phyloP scores from a whole-genome alignment of 2,888 invertebrate genomes.

The Xiphydria camelus region DNA sequence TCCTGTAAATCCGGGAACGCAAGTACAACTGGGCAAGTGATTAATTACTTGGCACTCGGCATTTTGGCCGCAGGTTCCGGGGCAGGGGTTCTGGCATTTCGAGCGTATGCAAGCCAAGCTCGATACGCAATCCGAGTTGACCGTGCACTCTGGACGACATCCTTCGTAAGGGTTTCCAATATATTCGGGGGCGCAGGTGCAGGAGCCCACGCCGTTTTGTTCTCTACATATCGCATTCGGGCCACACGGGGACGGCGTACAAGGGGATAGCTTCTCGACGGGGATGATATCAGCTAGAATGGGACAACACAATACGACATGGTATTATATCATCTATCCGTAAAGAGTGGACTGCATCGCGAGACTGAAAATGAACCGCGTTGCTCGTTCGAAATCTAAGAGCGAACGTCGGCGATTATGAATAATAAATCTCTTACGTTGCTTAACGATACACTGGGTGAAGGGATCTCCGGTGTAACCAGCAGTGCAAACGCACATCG shows the following conservation, averaged over 20 bases:
- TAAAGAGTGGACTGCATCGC: no score
- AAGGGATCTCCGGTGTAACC: slow-evolving; percentile 76
- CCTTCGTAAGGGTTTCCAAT: slow-evolving; percentile 64
- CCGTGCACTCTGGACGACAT: slow-evolving; percentile 62
- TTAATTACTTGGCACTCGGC: slow-evolving; percentile 75
- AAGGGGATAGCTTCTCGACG: slow-evolving; percentile 65
- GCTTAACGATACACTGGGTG: slow-evolving; percentile 61
- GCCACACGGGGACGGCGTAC: slow-evolving; percentile 73
- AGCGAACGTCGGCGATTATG: no score
- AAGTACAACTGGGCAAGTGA: slow-evolving; percentile 75
- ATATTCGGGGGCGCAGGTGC: slow-evolving; percentile 68
- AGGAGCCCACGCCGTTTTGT: slow-evolving; percentile 66
- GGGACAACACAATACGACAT: background rate
- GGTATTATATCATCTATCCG: no score
- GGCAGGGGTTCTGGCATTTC: slow-evolving; percentile 68
- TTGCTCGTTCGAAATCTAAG: no score
- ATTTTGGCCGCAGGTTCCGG: slow-evolving; percentile 68
- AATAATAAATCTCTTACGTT: slow-evolving; percentile 24
- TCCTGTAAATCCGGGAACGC: slow-evolving; percentile 67
- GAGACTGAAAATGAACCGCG: no score
- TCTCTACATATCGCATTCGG: slow-evolving; percentile 67
- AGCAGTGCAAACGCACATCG: slow-evolving; percentile 67
- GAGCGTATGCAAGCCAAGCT: slow-evolving; percentile 66
- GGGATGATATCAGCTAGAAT: background rate
- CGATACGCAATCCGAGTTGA: slow-evolving; percentile 65